phyloP scores from a whole-genome alignment of 1,140 invertebrate species.

The Schlechtendalia chinensis region DNA sequence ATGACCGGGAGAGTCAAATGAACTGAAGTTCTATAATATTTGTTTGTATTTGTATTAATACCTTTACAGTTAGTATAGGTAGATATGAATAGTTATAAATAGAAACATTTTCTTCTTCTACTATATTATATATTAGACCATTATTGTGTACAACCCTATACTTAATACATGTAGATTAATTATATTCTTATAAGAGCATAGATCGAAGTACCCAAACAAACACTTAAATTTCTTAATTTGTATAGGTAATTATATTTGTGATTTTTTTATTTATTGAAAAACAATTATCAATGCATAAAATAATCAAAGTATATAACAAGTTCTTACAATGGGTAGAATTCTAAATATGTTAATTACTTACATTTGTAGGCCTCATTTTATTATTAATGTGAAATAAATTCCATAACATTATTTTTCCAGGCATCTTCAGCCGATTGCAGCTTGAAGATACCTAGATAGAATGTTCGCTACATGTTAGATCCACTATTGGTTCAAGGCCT shows the following conservation, averaged over 20 bases:
- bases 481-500: constrained; percentile 30
- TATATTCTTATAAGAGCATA: background rate
- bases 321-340: background rate
- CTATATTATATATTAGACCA: no score
- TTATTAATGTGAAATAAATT: constrained; percentile 44
- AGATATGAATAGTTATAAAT: background rate
- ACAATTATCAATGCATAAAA: background rate
- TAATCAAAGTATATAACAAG: background rate
- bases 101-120: no score
- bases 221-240: background rate
- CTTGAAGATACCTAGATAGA: constrained; percentile 49
- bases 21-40: no score
- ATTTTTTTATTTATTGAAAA: background rate
- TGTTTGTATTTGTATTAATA: background rate
- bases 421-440: constrained; percentile 49
- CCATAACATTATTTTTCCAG: constrained; percentile 48
- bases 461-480: constrained; percentile 44
- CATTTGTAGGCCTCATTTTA: constrained; percentile 11
- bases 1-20: background rate
- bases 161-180: background rate
- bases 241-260: background rate
- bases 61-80: background rate
- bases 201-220: background rate
- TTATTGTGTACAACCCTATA: background rate
- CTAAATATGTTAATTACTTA: background rate